A percentile compares a stretch with the other conserved stretches of the same genome.
Conservation (phyloP, 1,140 invertebrate species). For the Oedothorax gibbosus region DNA sequence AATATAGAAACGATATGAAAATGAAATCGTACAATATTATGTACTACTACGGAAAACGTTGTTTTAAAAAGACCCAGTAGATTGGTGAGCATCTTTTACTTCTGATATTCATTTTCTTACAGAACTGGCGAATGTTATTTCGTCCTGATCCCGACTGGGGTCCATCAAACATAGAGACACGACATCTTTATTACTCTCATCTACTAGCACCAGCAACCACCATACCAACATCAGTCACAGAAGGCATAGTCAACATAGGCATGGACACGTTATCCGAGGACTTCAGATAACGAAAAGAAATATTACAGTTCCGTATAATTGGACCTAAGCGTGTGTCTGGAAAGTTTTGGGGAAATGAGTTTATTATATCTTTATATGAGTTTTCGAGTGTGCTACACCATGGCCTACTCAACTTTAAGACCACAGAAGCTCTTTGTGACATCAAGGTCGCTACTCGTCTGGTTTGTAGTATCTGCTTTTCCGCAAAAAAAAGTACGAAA, state of each 20-base stretch:
- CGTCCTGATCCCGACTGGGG: constrained; percentile 68
- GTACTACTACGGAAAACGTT: neutral
- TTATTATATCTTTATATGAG: no score
- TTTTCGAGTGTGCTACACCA: no score
- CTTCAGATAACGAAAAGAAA: neutral
- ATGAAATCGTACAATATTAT: no score
- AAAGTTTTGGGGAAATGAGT: no score
- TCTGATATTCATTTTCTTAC: neutral
- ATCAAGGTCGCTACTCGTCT: no score
- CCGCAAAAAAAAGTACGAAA: no score
- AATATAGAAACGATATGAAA: neutral
- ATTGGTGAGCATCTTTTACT: neutral
- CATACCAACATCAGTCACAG: neutral
- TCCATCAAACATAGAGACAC: constrained; percentile 65
- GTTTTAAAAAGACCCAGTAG: neutral
- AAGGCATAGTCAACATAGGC: constrained; percentile 29
- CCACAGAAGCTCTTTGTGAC: no score
- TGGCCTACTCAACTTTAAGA: no score
- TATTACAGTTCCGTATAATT: no score
- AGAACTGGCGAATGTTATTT: constrained; percentile 66
- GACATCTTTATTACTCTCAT: constrained; percentile 41
- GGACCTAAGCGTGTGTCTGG: no score
- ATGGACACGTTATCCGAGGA: constrained; percentile 23
- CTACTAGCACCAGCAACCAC: neutral
- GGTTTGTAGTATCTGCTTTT: no score